A percentile compares a stretch with the other conserved stretches of the same genome.
Conservation (phyloP, 1,140 invertebrate species). For the Hesperophylax magnus region DNA sequence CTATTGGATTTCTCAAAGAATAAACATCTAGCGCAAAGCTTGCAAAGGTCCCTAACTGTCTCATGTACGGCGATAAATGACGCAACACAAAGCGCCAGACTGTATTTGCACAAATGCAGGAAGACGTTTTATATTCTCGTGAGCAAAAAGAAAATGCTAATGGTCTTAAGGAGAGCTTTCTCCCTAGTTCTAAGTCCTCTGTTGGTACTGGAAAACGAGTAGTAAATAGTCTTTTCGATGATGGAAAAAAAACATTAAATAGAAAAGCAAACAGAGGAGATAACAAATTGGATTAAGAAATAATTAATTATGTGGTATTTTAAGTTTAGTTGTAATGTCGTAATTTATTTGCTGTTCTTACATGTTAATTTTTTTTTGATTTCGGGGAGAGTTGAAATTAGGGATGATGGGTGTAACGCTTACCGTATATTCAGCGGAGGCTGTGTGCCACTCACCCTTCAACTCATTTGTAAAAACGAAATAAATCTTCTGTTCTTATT, state of each 20-base stretch:
- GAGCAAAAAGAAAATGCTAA: constrained; percentile 29
- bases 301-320: no score
- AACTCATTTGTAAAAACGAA: no score
- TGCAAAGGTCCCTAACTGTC: not conserved
- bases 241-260: not conserved
- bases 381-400: no score
- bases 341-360: no score
- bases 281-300: no score
- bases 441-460: no score
- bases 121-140: constrained; percentile 26
- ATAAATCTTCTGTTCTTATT: no score
- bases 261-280: no score
- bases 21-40: not conserved
- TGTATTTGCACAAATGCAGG: constrained; percentile 35
- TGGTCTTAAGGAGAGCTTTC: constrained; percentile 20
- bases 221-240: not conserved
- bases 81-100: constrained; percentile 26
- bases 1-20: constrained; percentile 11
- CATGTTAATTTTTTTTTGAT: no score
- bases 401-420: no score
- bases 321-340: no score
- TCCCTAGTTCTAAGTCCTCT: not conserved
- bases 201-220: not conserved
- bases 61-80: constrained; percentile 22
- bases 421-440: no score